Conservation (phyloP, 1,140 invertebrate genomes). For the Penaeus chinensis region DNA sequence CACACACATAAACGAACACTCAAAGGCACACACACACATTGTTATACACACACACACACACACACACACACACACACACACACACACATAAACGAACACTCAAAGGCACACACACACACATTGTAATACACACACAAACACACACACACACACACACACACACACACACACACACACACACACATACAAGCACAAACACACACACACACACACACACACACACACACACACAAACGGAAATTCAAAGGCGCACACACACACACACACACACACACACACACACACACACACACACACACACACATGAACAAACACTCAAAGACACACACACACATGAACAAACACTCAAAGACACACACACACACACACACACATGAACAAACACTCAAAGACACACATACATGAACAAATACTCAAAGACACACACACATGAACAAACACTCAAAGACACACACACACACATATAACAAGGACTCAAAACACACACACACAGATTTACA, state of each 20-base stretch:
- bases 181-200: not conserved
- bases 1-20: too few species aligned
- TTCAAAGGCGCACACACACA: not conserved
- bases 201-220: conserved; percentile 10
- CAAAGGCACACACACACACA: not conserved
- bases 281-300: too few species aligned
- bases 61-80: not conserved
- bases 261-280: too few species aligned
- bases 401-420: conserved; percentile 1
- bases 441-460: not conserved
- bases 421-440: not conserved
- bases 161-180: too few species aligned
- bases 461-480: not conserved
- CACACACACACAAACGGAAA: not conserved
- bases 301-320: not conserved
- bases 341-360: not conserved
- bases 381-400: conserved; percentile 2
- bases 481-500: too few species aligned
- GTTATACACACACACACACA: not conserved
- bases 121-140: not conserved
- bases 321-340: too few species aligned
- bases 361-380: too few species aligned
- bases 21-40: conserved; percentile 10
- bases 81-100: not conserved
- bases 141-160: too few species aligned